phyloP scores from a whole-genome alignment of 1,140 invertebrate species.

The Drosophila sulfurigaster region DNA sequence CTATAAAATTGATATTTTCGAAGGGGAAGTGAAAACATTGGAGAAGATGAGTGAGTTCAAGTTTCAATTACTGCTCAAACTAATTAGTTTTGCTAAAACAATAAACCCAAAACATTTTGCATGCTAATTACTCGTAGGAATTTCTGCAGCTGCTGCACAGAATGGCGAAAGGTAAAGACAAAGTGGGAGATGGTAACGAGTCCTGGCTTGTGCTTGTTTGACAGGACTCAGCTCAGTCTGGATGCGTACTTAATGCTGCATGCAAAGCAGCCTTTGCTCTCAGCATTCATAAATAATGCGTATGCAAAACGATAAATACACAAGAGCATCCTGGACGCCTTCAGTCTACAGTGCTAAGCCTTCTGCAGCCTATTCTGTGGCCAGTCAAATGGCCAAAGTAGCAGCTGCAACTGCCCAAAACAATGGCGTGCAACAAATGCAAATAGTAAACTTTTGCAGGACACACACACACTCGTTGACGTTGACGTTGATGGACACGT shows the following conservation, averaged over 20 bases:
- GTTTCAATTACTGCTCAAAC: conserved; percentile 77
- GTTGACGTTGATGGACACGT: conserved; percentile 67
- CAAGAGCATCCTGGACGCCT: conserved; percentile 47
- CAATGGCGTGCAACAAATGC: conserved; percentile 51
- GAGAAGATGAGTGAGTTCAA: conserved; percentile 1
- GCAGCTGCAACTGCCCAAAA: conserved; percentile 23
- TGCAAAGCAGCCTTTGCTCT: conserved; percentile 41
- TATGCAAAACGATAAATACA: conserved; percentile 77
- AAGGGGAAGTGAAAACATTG: too few species aligned
- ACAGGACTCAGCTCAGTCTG: conserved; percentile 16
- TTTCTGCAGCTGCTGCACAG: conserved; percentile 59
- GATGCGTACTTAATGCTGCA: conserved; percentile 66
- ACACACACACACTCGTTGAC: neutral
- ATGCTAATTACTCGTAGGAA: conserved; percentile 69
- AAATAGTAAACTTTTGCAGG: conserved; percentile 52
- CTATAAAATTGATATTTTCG: neutral
- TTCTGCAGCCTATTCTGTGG: conserved; percentile 7
- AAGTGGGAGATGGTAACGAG: conserved; percentile 8
- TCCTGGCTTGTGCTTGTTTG: conserved; percentile 21
- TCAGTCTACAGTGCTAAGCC: neutral
- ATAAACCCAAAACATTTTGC: conserved; percentile 65
- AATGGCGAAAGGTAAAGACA: neutral
- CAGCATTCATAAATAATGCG: conserved; percentile 73
- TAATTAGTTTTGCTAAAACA: conserved; percentile 80
- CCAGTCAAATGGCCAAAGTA: conserved; percentile 60